These are phyloP conservation scores for Argya squamiceps DNA, from an alignment of 2,797 vertebrate species.

Conservation along the genomic window DNA sequence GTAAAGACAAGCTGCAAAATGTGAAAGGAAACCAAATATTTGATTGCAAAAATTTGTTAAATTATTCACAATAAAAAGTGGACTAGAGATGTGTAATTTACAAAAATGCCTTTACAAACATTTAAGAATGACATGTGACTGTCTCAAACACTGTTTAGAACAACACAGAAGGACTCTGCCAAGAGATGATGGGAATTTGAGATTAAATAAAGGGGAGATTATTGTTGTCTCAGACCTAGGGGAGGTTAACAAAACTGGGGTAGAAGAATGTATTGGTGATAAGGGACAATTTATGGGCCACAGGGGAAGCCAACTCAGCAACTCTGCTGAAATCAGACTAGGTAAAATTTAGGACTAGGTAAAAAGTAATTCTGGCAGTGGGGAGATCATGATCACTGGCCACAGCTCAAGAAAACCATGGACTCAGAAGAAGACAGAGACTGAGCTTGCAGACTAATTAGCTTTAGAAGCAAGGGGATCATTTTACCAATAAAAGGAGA, in stretches of 20 bases:
- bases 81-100: neutral
- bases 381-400: neutral
- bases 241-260: neutral
- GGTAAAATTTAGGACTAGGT: too few species aligned
- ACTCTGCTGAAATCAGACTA: neutral
- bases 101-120: neutral
- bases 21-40: neutral
- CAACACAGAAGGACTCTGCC: neutral
- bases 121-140: neutral
- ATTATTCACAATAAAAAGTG: neutral
- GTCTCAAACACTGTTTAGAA: neutral
- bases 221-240: neutral
- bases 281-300: too few species aligned
- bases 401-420: neutral
- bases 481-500: neutral
- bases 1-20: neutral
- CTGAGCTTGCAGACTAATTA: neutral
- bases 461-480: accelerated
- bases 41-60: neutral
- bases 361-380: neutral
- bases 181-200: accelerated
- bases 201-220: neutral
- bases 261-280: neutral
- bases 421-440: neutral
- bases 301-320: neutral